Evolutionary conservation across 2,113 vertebrate species (phyloP).

Genomic region (Nothoprocta pentlandii): DNA sequence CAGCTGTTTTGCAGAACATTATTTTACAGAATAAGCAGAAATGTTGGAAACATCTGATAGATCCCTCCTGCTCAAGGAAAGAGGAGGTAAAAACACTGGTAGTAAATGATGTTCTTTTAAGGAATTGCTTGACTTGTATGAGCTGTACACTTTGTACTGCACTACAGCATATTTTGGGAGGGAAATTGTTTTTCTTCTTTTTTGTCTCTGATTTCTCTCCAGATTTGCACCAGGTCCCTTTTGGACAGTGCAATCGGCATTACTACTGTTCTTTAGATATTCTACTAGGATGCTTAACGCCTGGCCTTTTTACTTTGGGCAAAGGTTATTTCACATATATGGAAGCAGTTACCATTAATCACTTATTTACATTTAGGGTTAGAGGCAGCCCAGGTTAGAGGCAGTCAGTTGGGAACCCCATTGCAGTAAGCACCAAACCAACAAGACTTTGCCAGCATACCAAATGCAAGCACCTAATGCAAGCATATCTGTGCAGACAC

Average conservation of each 20-base stretch:
- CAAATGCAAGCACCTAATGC: neutral
- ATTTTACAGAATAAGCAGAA: neutral
- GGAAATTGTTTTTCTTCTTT: neutral
- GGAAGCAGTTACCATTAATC: neutral
- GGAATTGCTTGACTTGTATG: neutral
- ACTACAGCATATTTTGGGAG: neutral
- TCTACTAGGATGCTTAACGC: neutral
- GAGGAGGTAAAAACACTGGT: neutral
- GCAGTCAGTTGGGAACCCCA: neutral
- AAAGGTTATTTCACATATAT: neutral
- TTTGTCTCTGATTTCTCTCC: neutral
- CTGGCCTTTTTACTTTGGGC: neutral
- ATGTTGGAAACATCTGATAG: accelerated
- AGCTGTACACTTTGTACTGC: neutral
- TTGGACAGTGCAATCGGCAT: neutral
- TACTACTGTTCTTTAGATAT: neutral
- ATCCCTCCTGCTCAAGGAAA: neutral
- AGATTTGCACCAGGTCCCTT: neutral
- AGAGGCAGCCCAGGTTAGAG: neutral
- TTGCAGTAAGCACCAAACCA: neutral
- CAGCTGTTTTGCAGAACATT: neutral
- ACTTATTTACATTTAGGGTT: neutral
- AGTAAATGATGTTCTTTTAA: neutral
- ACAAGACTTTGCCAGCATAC: neutral
- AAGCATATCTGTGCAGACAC: neutral